Evolutionary conservation across 2,888 invertebrate genomes (phyloP), one percentile per base, ranked within the genome.

Genomic region (Corythucha ciliata): DNA sequence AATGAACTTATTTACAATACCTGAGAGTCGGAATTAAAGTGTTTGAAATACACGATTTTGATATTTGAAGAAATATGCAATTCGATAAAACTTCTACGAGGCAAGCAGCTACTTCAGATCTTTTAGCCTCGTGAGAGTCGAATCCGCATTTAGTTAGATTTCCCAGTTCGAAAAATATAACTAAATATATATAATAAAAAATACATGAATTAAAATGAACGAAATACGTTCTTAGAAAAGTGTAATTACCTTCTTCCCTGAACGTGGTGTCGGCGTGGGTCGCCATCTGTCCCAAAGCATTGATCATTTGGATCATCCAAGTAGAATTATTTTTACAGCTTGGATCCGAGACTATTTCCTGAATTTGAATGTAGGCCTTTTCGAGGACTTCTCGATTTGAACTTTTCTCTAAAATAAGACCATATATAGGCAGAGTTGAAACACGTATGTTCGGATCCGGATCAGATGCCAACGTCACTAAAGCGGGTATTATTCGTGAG

Each of bases 391-490:
- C 72, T 65, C 71, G 70, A 60, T 67, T 65, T 10, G 68, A 65
- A 24, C 68, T 65, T 36, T 65, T 66, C 54, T 70, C 69, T 45
- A 73, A 73, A n/a, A 80, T 69, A 51, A 72, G 71, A 21, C 80
- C 80, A 54, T 81, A 69, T 1, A 78, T 76, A 40, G 78, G 74
- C 58, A 81, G 71, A 4, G 79, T 76, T 4, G 79, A 75, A 41
- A 76, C 74, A 61, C 76, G 70, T 1, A 81, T 80, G 57, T 72
- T 80, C 78, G 77, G 67, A 63, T 82, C 79, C 53, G 74, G 71
- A 66, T 83, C 82, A 63, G 74, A 79, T 29, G 80, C 79, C 32
- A 83, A 68, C 0, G 82, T 82, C 36, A 82, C 76, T 20, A 82
- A 72, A 21, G 81, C 81, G n/a, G 81, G 81, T 20, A 78, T 73